These are phyloP conservation scores for Calonectris borealis DNA, from an alignment of 2,113 vertebrate genomes.

Conservation along the genomic window DNA sequence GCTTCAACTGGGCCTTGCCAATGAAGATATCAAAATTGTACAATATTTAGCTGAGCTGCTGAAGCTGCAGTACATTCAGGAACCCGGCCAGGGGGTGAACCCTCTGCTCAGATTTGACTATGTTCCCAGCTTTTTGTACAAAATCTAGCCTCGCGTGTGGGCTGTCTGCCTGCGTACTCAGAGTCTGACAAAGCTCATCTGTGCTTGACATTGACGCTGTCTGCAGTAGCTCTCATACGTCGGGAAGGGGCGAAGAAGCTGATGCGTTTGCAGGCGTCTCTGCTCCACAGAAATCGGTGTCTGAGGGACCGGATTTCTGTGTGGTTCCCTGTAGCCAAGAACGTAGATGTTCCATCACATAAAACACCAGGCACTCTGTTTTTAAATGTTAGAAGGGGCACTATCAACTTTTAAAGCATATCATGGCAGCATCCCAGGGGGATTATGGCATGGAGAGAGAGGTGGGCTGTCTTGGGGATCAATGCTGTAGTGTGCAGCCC, in stretches of 20 bases:
- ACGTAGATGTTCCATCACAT: not conserved
- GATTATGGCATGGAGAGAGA: not conserved
- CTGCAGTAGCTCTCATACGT: not conserved
- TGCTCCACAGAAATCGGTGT: not conserved
- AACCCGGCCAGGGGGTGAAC: slow-evolving; percentile 55
- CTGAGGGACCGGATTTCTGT: not conserved
- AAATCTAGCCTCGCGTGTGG: slow-evolving; percentile 79
- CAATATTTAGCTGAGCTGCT: slow-evolving; percentile 92
- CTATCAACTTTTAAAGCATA: not conserved
- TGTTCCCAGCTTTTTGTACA: slow-evolving; percentile 93
- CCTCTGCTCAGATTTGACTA: slow-evolving; percentile 92
- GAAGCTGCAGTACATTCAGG: slow-evolving; percentile 85
- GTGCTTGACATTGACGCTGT: not conserved
- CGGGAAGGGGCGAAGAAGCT: not conserved
- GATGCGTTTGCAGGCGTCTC: not conserved
- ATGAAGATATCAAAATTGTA: slow-evolving; percentile 88
- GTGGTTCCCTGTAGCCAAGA: not conserved
- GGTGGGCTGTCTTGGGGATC: not conserved
- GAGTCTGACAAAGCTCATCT: not conserved
- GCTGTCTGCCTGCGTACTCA: not conserved
- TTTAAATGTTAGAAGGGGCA: not conserved
- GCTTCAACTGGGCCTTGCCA: slow-evolving; percentile 82
- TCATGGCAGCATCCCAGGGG: not conserved
- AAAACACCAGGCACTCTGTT: not conserved
- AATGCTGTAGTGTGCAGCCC: not conserved